phyloP scores from a whole-genome alignment of 2,797 vertebrate species.

The Manis crassicaudata region DNA sequence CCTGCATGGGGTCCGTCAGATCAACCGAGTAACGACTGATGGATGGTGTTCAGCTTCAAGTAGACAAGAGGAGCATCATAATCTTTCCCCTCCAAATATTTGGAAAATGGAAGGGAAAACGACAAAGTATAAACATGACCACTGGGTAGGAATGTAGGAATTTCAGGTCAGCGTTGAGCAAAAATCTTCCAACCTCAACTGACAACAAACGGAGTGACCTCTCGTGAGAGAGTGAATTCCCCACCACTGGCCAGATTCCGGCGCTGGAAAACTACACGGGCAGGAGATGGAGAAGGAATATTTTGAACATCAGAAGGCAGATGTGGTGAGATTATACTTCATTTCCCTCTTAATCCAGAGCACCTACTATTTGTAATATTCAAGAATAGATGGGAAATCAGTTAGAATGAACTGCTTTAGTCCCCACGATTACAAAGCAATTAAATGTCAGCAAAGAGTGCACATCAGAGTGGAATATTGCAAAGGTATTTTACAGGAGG shows the following conservation, averaged over 20 bases:
- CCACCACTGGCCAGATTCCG: not conserved
- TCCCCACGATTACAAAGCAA: not conserved
- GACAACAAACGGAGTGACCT: not conserved
- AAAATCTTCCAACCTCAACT: not conserved
- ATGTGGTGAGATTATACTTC: not conserved
- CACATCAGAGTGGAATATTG: not conserved
- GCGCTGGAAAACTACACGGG: not conserved
- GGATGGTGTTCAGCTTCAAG: not conserved
- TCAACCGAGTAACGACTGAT: not conserved
- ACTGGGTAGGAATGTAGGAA: not conserved
- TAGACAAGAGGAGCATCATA: not conserved
- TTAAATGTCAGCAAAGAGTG: not conserved
- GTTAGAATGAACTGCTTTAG: not conserved
- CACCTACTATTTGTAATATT: not conserved
- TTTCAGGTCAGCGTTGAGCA: not conserved
- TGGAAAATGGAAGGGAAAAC: not conserved
- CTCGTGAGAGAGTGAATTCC: not conserved
- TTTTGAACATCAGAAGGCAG: conserved; percentile 19
- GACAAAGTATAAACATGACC: not conserved
- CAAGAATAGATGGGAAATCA: not conserved
- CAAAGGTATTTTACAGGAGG: not conserved
- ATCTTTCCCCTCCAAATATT: not conserved
- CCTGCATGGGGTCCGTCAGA: not conserved
- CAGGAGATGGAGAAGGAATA: not conserved
- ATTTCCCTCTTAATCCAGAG: not conserved